Base-by-base conservation (phyloP, 2,797 vertebrate species). In the Hippoglossus hippoglossus region DNA sequence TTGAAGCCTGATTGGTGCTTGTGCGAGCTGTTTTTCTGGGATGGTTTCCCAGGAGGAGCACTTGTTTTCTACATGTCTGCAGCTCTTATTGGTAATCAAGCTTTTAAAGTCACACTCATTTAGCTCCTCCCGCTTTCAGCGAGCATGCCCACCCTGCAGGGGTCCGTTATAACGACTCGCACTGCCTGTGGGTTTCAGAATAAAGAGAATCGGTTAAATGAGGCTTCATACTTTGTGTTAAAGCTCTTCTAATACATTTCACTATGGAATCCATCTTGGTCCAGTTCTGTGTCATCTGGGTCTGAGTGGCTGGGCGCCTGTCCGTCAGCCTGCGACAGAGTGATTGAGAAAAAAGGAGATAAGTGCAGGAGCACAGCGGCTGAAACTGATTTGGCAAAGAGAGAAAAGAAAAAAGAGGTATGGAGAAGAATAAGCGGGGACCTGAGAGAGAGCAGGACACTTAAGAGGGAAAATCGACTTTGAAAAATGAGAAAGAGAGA, bases 391-490 rank as follows among this genome's bases (percentile, higher is more conserved):
- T 79, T 79, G 72, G 75, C 70, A 60, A 26, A 22, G 5, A 39
- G 2, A 21, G 59, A 16, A 55, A 25, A 5, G 60, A 56, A 57
- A 63, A 64, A 66, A 63, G 47, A 64, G 21, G 39, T 22, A 56
- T 6, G 15, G 53, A 69, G 53, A 72, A 58, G 69, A 86, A 63
- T 65, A 63, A 75, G 64, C 46, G 6, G 25, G 81, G 83, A 75
- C 50, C 52, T 51, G 57, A 75, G 79, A 73, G 77, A 69, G 78
- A 79, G 83, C 70, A 67, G 76, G 85, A 78, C 84, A 84, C 85
- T 85, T 87, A 86, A 82, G 86, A 83, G 86, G 81, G 79, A 84
- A 85, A 86, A 89, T 85, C 73, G 64, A 89, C 87, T 90, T 85
- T 88, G 89, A 86, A 81, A 88, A 87, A 87, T 80, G 83, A 82